Evolutionary conservation across 2,888 invertebrate species (phyloP).

Genomic region (Luperina nickerlii): DNA sequence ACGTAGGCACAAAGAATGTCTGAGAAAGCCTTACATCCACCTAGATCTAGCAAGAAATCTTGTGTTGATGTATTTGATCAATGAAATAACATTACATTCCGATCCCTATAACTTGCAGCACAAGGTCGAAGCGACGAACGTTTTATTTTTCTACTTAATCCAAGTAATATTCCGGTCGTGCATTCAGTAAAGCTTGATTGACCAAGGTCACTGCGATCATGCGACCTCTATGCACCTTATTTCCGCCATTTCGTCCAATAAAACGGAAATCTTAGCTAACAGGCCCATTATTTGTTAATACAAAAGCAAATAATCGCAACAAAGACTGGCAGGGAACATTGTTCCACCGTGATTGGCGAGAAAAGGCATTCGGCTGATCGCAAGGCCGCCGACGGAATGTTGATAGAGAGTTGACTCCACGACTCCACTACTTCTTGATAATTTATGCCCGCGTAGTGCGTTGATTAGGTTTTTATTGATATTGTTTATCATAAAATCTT

Average conservation of each 20-base stretch:
- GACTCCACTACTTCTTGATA: conserved; percentile 61
- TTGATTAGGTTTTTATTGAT: conserved; percentile 57
- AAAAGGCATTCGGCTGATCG: conserved; percentile 73
- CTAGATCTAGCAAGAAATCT: not conserved
- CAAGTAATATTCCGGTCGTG: conserved; percentile 35
- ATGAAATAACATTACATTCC: conserved; percentile 4
- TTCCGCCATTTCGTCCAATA: conserved; percentile 34
- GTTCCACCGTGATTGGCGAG: conserved; percentile 64
- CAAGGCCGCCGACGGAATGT: conserved; percentile 81
- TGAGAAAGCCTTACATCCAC: not conserved
- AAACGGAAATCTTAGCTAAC: conserved; percentile 45
- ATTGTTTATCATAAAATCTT: conserved; percentile 25
- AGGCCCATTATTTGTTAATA: conserved; percentile 44
- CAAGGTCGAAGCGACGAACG: conserved; percentile 36
- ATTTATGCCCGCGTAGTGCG: conserved; percentile 75
- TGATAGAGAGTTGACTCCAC: conserved; percentile 81
- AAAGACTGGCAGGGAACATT: conserved; percentile 66
- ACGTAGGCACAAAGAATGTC: not conserved
- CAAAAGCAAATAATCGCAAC: conserved; percentile 59
- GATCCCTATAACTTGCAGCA: conserved; percentile 1
- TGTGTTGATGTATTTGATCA: not conserved
- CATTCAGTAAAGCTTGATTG: conserved; percentile 23
- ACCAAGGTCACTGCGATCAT: conserved; percentile 30
- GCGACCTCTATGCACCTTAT: conserved; percentile 44
- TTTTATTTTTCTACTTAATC: conserved; percentile 34